Conservation (phyloP, 2,797 vertebrate genomes). For the Prionace glauca region DNA sequence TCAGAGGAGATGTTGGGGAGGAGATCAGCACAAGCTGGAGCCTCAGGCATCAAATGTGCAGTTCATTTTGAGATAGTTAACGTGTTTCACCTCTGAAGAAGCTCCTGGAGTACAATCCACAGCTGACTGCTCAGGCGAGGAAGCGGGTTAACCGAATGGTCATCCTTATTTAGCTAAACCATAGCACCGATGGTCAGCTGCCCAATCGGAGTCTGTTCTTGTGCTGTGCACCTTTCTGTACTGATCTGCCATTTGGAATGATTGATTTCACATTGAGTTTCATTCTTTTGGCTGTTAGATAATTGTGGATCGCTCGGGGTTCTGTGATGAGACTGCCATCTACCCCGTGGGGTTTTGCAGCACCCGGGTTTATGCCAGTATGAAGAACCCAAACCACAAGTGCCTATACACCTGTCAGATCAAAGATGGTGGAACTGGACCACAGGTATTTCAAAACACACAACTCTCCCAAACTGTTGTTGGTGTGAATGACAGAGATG, state of each 20-base stretch:
- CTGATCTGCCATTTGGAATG: neutral
- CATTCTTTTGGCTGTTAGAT: conserved; percentile 55
- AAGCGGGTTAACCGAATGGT: neutral
- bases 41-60: neutral
- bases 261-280: neutral
- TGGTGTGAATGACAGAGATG: neutral
- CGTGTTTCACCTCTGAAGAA: neutral
- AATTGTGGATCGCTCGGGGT: conserved; percentile 70
- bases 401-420: conserved; percentile 88
- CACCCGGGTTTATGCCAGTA: conserved; percentile 74
- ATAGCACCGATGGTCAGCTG: neutral
- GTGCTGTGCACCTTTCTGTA: neutral
- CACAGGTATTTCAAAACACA: conserved; percentile 60
- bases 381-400: conserved; percentile 69
- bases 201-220: neutral
- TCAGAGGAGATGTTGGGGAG: neutral
- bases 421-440: conserved; percentile 70
- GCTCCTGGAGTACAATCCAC: no score
- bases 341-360: conserved; percentile 86
- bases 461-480: neutral
- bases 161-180: neutral
- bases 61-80: neutral
- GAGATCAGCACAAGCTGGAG: neutral
- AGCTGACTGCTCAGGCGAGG: neutral
- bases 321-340: conserved; percentile 75